Evolutionary conservation across 35 echinoderm and acorn worm species (phyloP).

Genomic region (Patiria miniata): DNA sequence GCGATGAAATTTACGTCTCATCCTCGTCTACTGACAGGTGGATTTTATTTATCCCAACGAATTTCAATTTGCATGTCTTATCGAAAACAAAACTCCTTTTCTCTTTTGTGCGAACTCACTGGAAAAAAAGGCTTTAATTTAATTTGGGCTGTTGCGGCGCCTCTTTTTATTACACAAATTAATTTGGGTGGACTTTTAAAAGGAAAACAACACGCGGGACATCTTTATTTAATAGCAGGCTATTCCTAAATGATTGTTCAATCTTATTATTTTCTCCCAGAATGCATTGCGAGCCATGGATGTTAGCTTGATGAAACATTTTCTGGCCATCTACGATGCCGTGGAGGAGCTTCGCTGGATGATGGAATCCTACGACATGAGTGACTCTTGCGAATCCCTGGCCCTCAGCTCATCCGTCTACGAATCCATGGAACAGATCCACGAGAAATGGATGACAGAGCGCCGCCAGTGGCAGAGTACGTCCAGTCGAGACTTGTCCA

Average conservation of each 20-base stretch:
- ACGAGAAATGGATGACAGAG: constrained; percentile 27
- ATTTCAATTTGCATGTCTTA: too few species aligned
- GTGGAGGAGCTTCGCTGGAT: not conserved
- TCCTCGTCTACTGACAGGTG: too few species aligned
- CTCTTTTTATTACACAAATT: too few species aligned
- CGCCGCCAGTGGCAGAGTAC: constrained; percentile 2
- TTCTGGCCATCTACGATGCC: not conserved
- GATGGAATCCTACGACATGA: not conserved
- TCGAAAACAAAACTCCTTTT: too few species aligned
- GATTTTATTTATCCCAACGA: too few species aligned
- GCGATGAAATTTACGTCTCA: too few species aligned
- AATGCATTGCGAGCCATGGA: not conserved
- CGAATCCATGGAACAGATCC: not conserved
- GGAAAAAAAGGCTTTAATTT: too few species aligned
- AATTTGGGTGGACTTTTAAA: too few species aligned
- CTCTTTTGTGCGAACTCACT: too few species aligned
- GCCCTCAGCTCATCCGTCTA: not conserved
- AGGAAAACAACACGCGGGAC: too few species aligned
- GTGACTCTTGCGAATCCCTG: constrained; percentile 1
- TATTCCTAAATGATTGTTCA: not conserved
- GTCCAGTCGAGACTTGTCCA: constrained; percentile 8
- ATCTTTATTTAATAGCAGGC: too few species aligned
- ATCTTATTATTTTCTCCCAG: not conserved
- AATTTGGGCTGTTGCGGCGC: too few species aligned
- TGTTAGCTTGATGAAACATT: not conserved